phyloP scores from a whole-genome alignment of 2,113 vertebrate genomes.

The Corydoras sp. region DNA sequence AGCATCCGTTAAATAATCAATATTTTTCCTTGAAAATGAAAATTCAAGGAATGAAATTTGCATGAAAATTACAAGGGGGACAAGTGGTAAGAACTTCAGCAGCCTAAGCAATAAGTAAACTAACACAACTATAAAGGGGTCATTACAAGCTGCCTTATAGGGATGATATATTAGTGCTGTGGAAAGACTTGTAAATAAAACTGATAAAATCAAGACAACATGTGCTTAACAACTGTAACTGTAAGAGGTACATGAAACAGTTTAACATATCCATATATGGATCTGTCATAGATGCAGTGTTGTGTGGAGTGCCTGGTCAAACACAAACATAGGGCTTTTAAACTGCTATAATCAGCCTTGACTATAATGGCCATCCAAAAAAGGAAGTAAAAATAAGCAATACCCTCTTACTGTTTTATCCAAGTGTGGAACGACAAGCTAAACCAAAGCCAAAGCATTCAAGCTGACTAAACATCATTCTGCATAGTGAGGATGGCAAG shows the following conservation, averaged over 20 bases:
- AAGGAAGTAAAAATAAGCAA: slow-evolving; percentile 56
- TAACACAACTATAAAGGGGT: not conserved
- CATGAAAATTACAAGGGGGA: too few species aligned
- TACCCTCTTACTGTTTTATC: not conserved
- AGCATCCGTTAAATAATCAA: too few species aligned
- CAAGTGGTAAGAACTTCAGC: too few species aligned
- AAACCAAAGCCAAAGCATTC: not conserved
- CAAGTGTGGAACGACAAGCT: not conserved
- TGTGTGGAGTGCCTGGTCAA: slow-evolving; percentile 43
- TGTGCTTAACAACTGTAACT: slow-evolving; percentile 34
- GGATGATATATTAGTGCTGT: slow-evolving; percentile 7
- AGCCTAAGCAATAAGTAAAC: not conserved
- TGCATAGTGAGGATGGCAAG: not conserved
- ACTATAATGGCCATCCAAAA: slow-evolving; percentile 52
- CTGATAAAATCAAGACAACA: slow-evolving; percentile 40
- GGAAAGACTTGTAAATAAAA: slow-evolving; percentile 12
- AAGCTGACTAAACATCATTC: not conserved
- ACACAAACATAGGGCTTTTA: slow-evolving; percentile 36
- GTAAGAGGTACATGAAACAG: slow-evolving; percentile 14
- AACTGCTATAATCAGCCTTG: slow-evolving; percentile 33
- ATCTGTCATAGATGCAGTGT: slow-evolving; percentile 37
- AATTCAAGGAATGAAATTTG: too few species aligned
- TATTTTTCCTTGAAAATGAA: too few species aligned
- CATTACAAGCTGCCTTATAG: slow-evolving; percentile 21
- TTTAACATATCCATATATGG: slow-evolving; percentile 55